A percentile compares a stretch with the other conserved stretches of the same genome.
Evolutionary conservation across 2,888 invertebrate genomes (phyloP).

Genomic region (Agrochola litura): DNA sequence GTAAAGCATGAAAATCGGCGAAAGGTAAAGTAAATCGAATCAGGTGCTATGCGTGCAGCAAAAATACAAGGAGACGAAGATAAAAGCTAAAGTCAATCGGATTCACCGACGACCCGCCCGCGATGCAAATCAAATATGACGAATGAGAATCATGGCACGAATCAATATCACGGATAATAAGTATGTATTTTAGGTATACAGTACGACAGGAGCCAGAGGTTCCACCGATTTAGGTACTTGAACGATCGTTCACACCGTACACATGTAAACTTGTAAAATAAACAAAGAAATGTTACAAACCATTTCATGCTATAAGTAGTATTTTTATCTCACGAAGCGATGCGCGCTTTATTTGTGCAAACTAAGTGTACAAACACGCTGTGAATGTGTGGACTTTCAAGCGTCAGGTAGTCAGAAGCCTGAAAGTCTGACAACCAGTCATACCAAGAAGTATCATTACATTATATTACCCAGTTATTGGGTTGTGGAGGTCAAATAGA

Average conservation of each 20-base stretch:
- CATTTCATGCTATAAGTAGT: not conserved
- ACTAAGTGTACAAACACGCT: too few species aligned
- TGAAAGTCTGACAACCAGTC: not conserved
- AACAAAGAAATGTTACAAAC: not conserved
- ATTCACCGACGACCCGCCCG: slow-evolving; percentile 36
- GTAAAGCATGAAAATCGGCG: slow-evolving; percentile 10
- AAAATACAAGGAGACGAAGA: slow-evolving; percentile 49
- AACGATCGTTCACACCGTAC: not conserved
- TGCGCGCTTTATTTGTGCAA: too few species aligned
- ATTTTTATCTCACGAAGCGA: too few species aligned
- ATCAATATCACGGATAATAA: slow-evolving; percentile 46
- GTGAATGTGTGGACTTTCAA: too few species aligned
- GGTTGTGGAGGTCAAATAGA: not conserved
- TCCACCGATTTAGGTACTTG: not conserved
- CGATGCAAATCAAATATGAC: slow-evolving; percentile 66
- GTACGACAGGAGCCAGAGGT: not conserved
- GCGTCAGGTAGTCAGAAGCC: not conserved
- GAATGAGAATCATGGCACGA: slow-evolving; percentile 48
- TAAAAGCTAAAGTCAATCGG: slow-evolving; percentile 52
- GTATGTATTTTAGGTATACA: slow-evolving; percentile 10
- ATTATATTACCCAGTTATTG: not conserved
- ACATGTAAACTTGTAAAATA: not conserved
- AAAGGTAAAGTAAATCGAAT: slow-evolving; percentile 46
- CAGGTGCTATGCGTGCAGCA: slow-evolving; percentile 52
- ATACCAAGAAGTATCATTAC: not conserved